A percentile compares a stretch with the other conserved stretches of the same genome.
Evolutionary conservation across 2,888 invertebrate genomes (phyloP).

Genomic region (Odontothrips loti): DNA sequence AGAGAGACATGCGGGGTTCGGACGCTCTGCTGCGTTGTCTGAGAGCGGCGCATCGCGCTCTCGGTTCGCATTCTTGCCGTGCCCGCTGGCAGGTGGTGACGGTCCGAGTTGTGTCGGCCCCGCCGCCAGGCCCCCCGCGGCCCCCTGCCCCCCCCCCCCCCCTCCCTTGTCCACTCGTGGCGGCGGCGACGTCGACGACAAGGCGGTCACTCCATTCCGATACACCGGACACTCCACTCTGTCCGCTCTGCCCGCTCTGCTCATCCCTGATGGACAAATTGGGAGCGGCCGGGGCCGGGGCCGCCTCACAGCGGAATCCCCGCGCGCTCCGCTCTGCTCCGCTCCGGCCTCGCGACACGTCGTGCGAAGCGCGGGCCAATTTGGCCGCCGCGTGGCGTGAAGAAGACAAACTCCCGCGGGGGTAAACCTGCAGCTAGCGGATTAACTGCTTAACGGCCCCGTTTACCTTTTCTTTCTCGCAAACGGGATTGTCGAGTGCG

Average conservation of each 20-base stretch:
- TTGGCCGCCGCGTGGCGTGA: conserved; percentile 2
- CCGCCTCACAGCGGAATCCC: too few relatives aligned
- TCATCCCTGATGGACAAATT: conserved; percentile 3
- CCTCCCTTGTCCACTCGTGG: too few relatives aligned
- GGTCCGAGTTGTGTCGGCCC: neutral
- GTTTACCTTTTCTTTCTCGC: neutral
- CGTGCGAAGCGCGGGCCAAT: neutral
- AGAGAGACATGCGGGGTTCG: too few relatives aligned
- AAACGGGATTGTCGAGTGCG: neutral
- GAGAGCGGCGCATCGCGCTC: too few relatives aligned
- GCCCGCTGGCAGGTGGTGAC: too few relatives aligned
- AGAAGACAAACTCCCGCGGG: neutral
- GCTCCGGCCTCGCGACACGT: neutral
- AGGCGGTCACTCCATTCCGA: too few relatives aligned
- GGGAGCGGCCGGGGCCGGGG: neutral
- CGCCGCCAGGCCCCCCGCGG: neutral
- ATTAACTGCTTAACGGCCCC: neutral
- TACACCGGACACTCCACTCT: neutral
- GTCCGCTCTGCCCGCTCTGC: neutral
- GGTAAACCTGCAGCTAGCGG: neutral
- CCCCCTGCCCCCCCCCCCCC: neutral
- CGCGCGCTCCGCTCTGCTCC: too few relatives aligned
- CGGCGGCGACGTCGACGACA: too few relatives aligned
- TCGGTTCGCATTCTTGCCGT: too few relatives aligned
- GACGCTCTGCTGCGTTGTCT: too few relatives aligned